Evolutionary conservation across 2,797 vertebrate genomes (phyloP).

Genomic region (Pangasius krempfi): DNA sequence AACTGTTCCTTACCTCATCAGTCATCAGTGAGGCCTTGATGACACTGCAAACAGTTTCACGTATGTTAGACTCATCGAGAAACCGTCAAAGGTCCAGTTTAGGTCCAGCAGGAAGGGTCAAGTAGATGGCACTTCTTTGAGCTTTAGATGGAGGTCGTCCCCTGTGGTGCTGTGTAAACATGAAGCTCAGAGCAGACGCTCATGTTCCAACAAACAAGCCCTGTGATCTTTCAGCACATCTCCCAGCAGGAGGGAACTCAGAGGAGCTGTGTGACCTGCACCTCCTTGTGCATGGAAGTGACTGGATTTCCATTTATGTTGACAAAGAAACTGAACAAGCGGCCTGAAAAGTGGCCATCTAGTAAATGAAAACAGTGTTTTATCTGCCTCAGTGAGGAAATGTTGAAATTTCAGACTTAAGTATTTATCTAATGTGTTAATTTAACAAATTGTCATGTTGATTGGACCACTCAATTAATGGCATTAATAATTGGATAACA

Average conservation of each 20-base stretch:
- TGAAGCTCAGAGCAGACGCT: slow-evolving; percentile 24
- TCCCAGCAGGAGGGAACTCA: slow-evolving; percentile 34
- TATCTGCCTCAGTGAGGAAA: not conserved
- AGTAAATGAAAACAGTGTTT: not conserved
- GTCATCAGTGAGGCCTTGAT: not conserved
- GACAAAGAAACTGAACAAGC: not conserved
- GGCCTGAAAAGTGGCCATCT: no score
- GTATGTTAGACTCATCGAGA: slow-evolving; percentile 38
- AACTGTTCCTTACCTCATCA: not conserved
- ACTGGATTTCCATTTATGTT: not conserved
- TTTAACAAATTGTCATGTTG: not conserved
- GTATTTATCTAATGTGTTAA: no score
- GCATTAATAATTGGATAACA: no score
- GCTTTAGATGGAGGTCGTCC: slow-evolving; percentile 1
- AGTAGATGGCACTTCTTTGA: slow-evolving; percentile 32
- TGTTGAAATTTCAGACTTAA: not conserved
- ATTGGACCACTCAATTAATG: no score
- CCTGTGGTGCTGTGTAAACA: slow-evolving; percentile 45
- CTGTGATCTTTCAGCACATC: slow-evolving; percentile 53
- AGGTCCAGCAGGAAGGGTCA: slow-evolving; percentile 33
- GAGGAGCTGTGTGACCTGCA: slow-evolving; percentile 12
- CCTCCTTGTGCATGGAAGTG: not conserved
- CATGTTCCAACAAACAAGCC: slow-evolving; percentile 25
- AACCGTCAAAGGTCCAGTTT: not conserved
- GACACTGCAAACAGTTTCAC: slow-evolving; percentile 5